Conservation (phyloP, 2,797 vertebrate species). For the Sebastes vulpes region DNA sequence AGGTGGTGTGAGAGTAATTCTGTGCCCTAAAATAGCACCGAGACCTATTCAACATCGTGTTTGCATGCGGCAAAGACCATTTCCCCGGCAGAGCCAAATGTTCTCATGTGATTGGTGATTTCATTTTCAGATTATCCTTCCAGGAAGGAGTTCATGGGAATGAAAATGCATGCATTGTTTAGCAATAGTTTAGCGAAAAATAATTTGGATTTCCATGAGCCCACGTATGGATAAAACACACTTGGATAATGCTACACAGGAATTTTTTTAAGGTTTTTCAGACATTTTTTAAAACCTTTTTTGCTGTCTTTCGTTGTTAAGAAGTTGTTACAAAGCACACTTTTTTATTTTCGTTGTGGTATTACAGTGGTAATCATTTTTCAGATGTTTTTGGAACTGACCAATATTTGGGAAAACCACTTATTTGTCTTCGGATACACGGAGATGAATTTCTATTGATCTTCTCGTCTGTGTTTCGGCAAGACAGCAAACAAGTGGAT, state of each 20-base stretch:
- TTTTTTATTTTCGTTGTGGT: background rate
- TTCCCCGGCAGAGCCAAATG: conserved; percentile 10
- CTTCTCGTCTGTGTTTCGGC: background rate
- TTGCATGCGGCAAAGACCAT: conserved; percentile 16
- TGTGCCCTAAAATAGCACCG: background rate
- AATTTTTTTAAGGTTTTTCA: background rate
- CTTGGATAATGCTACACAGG: background rate
- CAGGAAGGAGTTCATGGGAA: background rate
- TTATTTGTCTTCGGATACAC: background rate
- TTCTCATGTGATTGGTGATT: background rate
- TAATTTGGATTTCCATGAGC: background rate
- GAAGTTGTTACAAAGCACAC: background rate
- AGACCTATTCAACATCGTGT: conserved; percentile 6
- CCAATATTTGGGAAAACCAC: background rate
- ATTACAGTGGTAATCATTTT: background rate
- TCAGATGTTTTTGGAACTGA: background rate
- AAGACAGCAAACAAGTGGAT: background rate
- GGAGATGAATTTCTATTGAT: conserved; percentile 6
- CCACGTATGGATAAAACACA: background rate
- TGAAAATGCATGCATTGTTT: background rate
- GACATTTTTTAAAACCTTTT: background rate
- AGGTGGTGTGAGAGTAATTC: background rate
- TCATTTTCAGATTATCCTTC: background rate
- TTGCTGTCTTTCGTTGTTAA: background rate
- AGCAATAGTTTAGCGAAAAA: background rate